A percentile compares a stretch with the other conserved stretches of the same genome.
Conservation (phyloP, 1,140 invertebrate species). For the Diplogasteroides magnus region DNA sequence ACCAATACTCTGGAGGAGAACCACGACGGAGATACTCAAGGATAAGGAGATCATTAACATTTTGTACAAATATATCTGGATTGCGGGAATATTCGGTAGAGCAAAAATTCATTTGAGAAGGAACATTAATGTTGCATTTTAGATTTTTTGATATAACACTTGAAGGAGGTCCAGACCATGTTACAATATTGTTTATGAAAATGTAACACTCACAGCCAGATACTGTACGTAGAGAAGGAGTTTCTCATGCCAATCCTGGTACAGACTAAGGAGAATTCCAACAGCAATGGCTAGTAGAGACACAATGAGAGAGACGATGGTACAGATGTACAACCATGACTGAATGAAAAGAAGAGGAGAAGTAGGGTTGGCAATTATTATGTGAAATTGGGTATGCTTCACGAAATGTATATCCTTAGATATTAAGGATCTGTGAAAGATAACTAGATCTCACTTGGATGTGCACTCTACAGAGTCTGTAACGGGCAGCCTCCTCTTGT, state of each 20-base stretch:
- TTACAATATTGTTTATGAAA: not conserved
- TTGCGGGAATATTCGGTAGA: not conserved
- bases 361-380: no score
- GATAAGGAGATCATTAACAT: not conserved
- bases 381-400: no score
- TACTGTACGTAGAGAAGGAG: slow-evolving; percentile 3
- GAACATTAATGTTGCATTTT: no score
- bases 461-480: not conserved
- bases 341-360: slow-evolving; percentile 1
- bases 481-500: not conserved
- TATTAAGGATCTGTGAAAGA: no score
- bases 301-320: not conserved
- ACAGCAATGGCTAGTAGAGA: slow-evolving; percentile 1
- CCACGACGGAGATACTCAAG: slow-evolving; percentile 11
- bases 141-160: no score
- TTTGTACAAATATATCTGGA: not conserved
- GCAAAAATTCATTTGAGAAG: no score
- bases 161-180: no score
- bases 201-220: not conserved
- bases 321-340: not conserved
- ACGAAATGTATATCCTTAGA: no score
- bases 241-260: slow-evolving; percentile 6
- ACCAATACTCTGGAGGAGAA: slow-evolving; percentile 9
- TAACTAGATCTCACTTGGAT: not conserved
- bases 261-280: slow-evolving; percentile 8